Base-by-base conservation (phyloP, 92 coral and sea anemone genomes). In the Porites evermanni region DNA sequence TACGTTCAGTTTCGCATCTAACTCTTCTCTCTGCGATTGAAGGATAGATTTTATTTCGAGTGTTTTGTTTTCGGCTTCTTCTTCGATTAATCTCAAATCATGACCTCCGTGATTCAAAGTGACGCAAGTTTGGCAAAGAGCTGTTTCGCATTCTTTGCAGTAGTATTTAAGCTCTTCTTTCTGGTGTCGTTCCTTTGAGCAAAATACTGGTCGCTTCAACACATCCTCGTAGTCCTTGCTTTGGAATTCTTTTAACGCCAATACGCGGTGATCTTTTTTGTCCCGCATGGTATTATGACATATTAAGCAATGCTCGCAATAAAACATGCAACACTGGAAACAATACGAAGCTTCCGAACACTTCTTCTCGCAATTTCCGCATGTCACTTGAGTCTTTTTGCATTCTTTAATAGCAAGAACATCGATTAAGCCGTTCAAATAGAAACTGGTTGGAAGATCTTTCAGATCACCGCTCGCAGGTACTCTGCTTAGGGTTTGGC, bases 311-410 rank as follows among this genome's bases (percentile, higher is more conserved):
- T n/a, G 0, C 7, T 56, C 60, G 14, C 60, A 56, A 56, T 56
- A 56, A 56, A 65, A 65, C 6, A 19, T 65, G 24, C 69, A 65
- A n/a, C 70, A 65, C 21, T 65, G 70, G 70, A 65, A 65, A 65
- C 70, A 65, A 10, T 65, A 65, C 70, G 70, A 65, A 65, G 70
- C 32, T 26, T 65, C 70, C 0, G 32, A 65, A 16, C 70, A 0
- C 24, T 65, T 65, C 38, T 65, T 65, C 4, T 56, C 61, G 61
- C 61, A 56, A 0, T 56, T 56, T 56, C 61, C 61, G 16, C 61
- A 56, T 56, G 61, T 56, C 0, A 56, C 61, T 56, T 10, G 61
- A 14, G 61, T 56, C 4, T 56, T 56, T 0, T 56, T 56, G 61
- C 61, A 56, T 56, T 56, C 61, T 56, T 56, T 9, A 0, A 67